A percentile compares a stretch with the other conserved stretches of the same genome.
These are phyloP conservation scores for Ectemnius cavifrons DNA, from an alignment of 2,888 invertebrate genomes.

Conservation along the genomic window DNA sequence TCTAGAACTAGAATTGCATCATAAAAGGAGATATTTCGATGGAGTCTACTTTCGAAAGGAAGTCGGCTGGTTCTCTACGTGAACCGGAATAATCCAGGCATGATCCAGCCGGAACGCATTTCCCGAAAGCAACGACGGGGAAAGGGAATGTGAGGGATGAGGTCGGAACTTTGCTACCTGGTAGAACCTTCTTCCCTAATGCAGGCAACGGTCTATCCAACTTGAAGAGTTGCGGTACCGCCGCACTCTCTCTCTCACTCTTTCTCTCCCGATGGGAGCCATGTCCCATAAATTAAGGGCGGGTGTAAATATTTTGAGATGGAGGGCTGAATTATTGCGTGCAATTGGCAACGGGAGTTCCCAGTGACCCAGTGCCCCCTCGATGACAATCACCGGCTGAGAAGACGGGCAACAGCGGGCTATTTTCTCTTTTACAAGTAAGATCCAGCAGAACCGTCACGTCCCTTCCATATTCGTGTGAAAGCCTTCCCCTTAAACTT, in stretches of 20 bases:
- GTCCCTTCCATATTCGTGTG: constrained; percentile 14
- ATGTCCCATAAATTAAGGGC: constrained; percentile 41
- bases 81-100: too few relatives aligned
- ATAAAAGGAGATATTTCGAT: background rate
- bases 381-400: constrained; percentile 26
- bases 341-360: constrained; percentile 62
- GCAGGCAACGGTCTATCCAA: constrained; percentile 10
- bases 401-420: background rate
- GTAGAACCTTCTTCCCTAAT: background rate
- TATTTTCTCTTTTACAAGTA: constrained; percentile 39
- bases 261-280: constrained; percentile 15
- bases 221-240: constrained; percentile 15
- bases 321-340: constrained; percentile 55
- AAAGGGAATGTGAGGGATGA: background rate
- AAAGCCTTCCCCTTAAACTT: constrained; percentile 15
- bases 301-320: constrained; percentile 64
- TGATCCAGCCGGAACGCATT: constrained; percentile 5
- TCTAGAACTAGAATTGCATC: too few relatives aligned
- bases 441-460: constrained; percentile 26
- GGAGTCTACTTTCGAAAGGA: too few relatives aligned
- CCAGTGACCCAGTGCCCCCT: constrained; percentile 60
- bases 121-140: constrained; percentile 19
- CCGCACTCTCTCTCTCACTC: too few relatives aligned
- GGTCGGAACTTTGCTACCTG: constrained; percentile 17
- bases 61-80: too few relatives aligned